Conservation (phyloP, 2,113 vertebrate genomes). For the Rhea pennata region DNA sequence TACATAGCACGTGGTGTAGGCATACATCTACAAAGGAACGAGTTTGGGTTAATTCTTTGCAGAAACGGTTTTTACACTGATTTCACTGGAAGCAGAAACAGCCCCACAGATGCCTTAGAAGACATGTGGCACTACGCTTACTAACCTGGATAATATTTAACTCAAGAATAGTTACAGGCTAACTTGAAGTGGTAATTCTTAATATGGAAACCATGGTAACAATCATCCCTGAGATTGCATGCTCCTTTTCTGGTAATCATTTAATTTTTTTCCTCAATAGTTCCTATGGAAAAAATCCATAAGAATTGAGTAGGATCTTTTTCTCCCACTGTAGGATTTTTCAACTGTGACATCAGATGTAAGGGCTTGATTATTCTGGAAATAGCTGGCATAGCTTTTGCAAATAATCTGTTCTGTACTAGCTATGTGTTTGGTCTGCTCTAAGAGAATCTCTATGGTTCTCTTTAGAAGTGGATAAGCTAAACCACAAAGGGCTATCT, state of each 20-base stretch:
- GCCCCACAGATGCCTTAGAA: neutral
- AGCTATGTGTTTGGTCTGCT: neutral
- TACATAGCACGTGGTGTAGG: neutral
- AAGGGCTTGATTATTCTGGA: neutral
- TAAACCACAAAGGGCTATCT: neutral
- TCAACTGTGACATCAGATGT: neutral
- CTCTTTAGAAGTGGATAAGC: slow-evolving; percentile 14
- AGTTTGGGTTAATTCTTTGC: neutral
- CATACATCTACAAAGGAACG: neutral
- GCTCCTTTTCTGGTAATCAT: neutral
- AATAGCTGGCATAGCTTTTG: neutral
- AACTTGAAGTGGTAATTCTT: neutral
- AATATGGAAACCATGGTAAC: slow-evolving; percentile 1
- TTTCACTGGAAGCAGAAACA: neutral
- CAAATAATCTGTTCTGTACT: neutral
- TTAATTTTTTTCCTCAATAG: neutral
- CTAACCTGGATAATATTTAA: slow-evolving; percentile 43
- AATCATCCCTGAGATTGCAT: neutral
- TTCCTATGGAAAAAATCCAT: neutral
- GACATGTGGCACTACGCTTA: neutral
- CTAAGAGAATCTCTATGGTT: neutral
- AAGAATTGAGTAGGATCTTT: neutral
- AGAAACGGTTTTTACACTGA: neutral
- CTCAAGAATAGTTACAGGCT: neutral
- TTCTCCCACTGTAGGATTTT: neutral